phyloP scores from a whole-genome alignment of 2,888 invertebrate genomes.

The Rhagophthalmus giganteus region DNA sequence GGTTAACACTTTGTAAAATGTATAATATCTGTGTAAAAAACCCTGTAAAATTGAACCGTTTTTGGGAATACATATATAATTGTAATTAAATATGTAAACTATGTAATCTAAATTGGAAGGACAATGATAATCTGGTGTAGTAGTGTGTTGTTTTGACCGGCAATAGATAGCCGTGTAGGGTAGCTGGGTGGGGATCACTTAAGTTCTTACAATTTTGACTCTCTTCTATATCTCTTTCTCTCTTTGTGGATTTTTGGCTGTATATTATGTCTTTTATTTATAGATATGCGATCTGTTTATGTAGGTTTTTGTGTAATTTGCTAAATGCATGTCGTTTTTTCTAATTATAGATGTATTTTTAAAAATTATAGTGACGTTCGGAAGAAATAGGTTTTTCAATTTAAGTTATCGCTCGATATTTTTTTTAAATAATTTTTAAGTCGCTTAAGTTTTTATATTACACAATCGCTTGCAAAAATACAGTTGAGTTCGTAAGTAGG shows the following conservation, averaged over 20 bases:
- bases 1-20: constrained; percentile 54
- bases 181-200: constrained; percentile 59
- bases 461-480: constrained; percentile 26
- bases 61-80: constrained; percentile 45
- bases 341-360: constrained; percentile 29
- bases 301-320: constrained; percentile 24
- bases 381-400: constrained; percentile 23
- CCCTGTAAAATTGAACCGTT: constrained; percentile 55
- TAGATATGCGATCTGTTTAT: constrained; percentile 50
- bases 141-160: constrained; percentile 25
- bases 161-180: constrained; percentile 44
- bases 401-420: constrained; percentile 30
- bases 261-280: constrained; percentile 51
- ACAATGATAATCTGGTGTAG: constrained; percentile 29
- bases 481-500: constrained; percentile 24
- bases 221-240: too few species aligned
- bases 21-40: constrained; percentile 56
- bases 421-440: constrained; percentile 10
- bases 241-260: constrained; percentile 53
- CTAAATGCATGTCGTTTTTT: constrained; percentile 26
- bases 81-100: constrained; percentile 42
- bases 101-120: constrained; percentile 43
- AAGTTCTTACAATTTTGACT: constrained; percentile 42
- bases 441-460: constrained; percentile 13
- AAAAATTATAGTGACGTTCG: constrained; percentile 4